Base-by-base conservation (phyloP, 2,888 invertebrate genomes). In the Leucophenga montana region DNA sequence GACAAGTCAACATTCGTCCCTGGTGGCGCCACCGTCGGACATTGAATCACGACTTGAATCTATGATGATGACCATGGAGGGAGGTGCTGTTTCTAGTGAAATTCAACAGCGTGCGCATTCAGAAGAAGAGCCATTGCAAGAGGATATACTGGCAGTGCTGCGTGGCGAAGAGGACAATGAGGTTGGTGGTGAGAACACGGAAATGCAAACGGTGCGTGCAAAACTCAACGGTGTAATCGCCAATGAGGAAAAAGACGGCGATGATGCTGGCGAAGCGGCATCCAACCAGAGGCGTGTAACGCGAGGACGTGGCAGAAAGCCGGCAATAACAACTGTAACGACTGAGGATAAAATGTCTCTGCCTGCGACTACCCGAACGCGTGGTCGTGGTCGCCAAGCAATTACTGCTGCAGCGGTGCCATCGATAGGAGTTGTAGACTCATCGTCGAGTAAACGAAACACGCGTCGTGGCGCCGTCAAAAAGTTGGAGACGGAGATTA, bases 1-100 rank as follows among this genome's bases (percentile, higher is more conserved):
- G 74, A 88, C 88, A 65, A 88, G 88, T 71, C 89, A 89, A 71
- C 89, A 89, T 76, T 89, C 88, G 50, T 89, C 89, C 0, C 70
- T 89, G 46, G 89, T 88, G 3, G 89, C 89, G 27, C 87, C 87
- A 9, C 88, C 89, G 1, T 89, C 89, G 6, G 89, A 88, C 71
- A 88, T 88, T 74, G 88, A 89, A 71, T 85, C 87, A 9, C 83
- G 88, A 0, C 74, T 89, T 4, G 89, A 88, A 72, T 88, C 89
- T n/a, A 88, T 89, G 88, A 88, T 88, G 88, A 78, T 85, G 77
- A 85, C 82, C 70, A 80, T 80, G 73, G 86, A 86, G 33, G 78
- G 75, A 8, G 69, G 59, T 14, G 20, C 14, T 14, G 73, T 68
- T 8, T 75, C 73, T 14, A 68, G 46, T 68, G 71, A 75, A 61